Conservation (phyloP, 2,797 vertebrate genomes). For the Acomys russatus region DNA sequence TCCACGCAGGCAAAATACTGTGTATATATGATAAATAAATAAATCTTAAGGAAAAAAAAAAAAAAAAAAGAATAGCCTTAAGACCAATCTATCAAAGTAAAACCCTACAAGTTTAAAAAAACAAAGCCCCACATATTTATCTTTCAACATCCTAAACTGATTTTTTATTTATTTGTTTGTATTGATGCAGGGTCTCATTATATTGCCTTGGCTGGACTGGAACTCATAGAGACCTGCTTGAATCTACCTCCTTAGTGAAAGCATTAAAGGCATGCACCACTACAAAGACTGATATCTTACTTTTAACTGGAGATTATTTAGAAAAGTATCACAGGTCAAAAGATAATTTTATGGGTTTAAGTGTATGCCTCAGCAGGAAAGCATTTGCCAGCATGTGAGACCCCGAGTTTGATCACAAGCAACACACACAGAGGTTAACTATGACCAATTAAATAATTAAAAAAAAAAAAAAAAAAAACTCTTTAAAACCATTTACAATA, state of each 20-base stretch:
- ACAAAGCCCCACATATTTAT: neutral
- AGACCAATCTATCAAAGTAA: neutral
- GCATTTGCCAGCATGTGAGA: neutral
- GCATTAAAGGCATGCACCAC: neutral
- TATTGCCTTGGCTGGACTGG: neutral
- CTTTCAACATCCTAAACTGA: neutral
- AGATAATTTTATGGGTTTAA: neutral
- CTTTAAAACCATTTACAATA: conserved; percentile 28
- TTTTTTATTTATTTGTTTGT: neutral
- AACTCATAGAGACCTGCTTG: neutral
- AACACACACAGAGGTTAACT: neutral
- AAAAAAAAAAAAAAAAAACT: neutral
- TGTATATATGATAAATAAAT: too few relatives aligned
- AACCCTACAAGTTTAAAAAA: neutral
- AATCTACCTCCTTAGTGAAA: neutral
- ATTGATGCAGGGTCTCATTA: neutral
- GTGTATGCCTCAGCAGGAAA: neutral
- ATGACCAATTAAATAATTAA: neutral
- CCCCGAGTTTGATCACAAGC: neutral
- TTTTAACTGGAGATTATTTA: conserved; percentile 8
- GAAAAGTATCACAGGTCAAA: conserved; percentile 35
- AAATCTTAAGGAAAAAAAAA: too few relatives aligned
- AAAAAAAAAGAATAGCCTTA: too few relatives aligned
- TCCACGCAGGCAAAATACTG: too few relatives aligned
- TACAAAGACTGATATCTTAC: neutral